Evolutionary conservation across 2,888 invertebrate species (phyloP), one percentile per base, ranked within the genome.

Genomic region (Horisme vitalbata): DNA sequence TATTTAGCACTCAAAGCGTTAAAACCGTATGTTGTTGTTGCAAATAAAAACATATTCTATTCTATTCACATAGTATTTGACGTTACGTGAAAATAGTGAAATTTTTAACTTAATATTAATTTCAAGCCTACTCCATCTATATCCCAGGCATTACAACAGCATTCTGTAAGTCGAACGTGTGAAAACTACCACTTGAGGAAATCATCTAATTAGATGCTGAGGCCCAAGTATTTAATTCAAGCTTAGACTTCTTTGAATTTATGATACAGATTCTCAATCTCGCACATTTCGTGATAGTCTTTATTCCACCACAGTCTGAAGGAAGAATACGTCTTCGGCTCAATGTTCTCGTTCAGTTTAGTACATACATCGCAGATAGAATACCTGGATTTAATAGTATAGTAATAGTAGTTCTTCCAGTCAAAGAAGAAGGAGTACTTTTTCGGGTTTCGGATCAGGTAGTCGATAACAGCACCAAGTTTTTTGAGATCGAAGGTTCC

Each of bases 351-450:
- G 23, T 84, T 83, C 0, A 87, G 55, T 41, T 73, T 80, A 0
- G 64, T 44, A 41, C 87, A 87, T 0, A 87, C 54, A 9, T 76
- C 76, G 46, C 87, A 87, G 0, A 87, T 52, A 4, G 68, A 52
- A n/a, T 61, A 56, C 33, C 64, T 72, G 0, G 78, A 65, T 10
- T 60, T 71, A 0, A 63, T 45, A 1, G 65, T 68, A 43, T 76
- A 83, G 50, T 66, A 71, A 28, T 87, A 87, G 37, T 87, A 73
- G 32, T 75, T 73, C 41, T 78, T 85, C 87, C 87, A 86, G 44
- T 85, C 84, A 28, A 85, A 82, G 56, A 87, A 83, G 24, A 65
- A 74, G 2, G 67, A 63, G 52, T 87, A 86, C 26, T 71, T 72
- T 0, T 61, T 50, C 0, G 68, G 71, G 24, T 79, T 71, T 38